Evolutionary conservation across 2,888 invertebrate species (phyloP).

Genomic region (Drosophila siamana): DNA sequence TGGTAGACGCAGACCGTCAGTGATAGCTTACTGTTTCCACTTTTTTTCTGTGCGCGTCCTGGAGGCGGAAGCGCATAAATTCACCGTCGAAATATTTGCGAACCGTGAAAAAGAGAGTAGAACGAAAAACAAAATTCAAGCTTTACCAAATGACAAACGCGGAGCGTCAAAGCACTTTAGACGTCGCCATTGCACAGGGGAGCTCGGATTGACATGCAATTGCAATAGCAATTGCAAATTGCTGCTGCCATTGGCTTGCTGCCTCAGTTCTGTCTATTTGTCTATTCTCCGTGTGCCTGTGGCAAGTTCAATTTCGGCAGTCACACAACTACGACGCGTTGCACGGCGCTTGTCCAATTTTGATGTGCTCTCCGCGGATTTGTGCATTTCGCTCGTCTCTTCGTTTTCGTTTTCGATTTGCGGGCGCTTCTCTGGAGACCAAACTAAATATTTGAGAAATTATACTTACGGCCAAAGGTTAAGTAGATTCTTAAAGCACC

Average conservation of each 20-base stretch:
- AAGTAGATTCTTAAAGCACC: slow-evolving; percentile 25
- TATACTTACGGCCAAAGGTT: slow-evolving; percentile 29
- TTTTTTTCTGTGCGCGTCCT: slow-evolving; percentile 19
- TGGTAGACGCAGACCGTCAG: slow-evolving; percentile 15
- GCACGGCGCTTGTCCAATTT: slow-evolving; percentile 56
- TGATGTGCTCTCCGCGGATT: slow-evolving; percentile 44
- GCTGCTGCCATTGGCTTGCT: slow-evolving; percentile 11
- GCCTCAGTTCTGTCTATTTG: slow-evolving; percentile 1
- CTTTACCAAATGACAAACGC: slow-evolving; percentile 44
- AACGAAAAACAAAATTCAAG: slow-evolving; percentile 9
- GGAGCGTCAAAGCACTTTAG: slow-evolving; percentile 47
- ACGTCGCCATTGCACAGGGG: slow-evolving; percentile 23
- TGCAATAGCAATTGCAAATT: slow-evolving; percentile 68
- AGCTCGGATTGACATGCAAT: slow-evolving; percentile 65
- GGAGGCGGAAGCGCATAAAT: slow-evolving; percentile 64
- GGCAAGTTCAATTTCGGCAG: slow-evolving; percentile 61
- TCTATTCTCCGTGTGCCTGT: slow-evolving; percentile 25
- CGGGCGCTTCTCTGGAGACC: not conserved
- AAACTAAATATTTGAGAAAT: slow-evolving; percentile 48
- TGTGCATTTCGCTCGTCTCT: not conserved
- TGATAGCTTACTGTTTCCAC: slow-evolving; percentile 13
- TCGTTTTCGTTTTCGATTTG: not conserved
- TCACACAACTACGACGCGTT: slow-evolving; percentile 60
- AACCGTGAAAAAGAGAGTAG: slow-evolving; percentile 58
- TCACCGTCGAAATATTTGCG: slow-evolving; percentile 70